phyloP scores from a whole-genome alignment of 2,888 invertebrate species.

The Acanthosoma haemorrhoidale region DNA sequence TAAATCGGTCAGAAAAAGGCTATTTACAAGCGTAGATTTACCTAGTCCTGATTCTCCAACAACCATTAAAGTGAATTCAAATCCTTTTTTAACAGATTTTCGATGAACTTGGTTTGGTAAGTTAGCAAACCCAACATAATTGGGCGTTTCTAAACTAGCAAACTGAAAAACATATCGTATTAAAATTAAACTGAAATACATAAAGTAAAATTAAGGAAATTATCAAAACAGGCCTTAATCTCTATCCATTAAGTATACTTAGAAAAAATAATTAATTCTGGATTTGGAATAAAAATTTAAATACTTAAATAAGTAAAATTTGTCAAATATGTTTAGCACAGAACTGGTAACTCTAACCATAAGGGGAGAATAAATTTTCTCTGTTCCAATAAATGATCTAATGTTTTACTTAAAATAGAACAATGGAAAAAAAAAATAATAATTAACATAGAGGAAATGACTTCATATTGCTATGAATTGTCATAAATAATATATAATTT shows the following conservation, averaged over 20 bases:
- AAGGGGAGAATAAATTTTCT: too few relatives aligned
- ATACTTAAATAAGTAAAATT: too few relatives aligned
- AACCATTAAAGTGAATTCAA: constrained; percentile 96
- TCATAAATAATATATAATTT: too few relatives aligned
- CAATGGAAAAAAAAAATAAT: too few relatives aligned
- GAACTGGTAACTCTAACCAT: too few relatives aligned
- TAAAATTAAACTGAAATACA: neutral
- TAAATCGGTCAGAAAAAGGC: constrained; percentile 87
- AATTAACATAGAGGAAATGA: too few relatives aligned
- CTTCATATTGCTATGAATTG: too few relatives aligned
- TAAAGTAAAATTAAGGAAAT: neutral
- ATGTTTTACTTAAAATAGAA: too few relatives aligned
- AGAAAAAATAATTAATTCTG: neutral
- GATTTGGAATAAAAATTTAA: constrained; percentile 38
- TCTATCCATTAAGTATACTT: too few relatives aligned
- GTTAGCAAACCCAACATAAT: constrained; percentile 90
- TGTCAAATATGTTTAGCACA: too few relatives aligned
- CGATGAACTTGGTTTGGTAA: constrained; percentile 94
- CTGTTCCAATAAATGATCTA: too few relatives aligned
- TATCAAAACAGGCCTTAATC: neutral
- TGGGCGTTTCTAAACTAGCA: constrained; percentile 76
- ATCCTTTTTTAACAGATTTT: constrained; percentile 95
- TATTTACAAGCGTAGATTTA: constrained; percentile 92
- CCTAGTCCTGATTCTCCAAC: constrained; percentile 88
- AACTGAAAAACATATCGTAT: constrained; percentile 47